These are phyloP conservation scores for Pseudotriccus pelzelni DNA, from an alignment of 2,797 vertebrate genomes.

Conservation along the genomic window DNA sequence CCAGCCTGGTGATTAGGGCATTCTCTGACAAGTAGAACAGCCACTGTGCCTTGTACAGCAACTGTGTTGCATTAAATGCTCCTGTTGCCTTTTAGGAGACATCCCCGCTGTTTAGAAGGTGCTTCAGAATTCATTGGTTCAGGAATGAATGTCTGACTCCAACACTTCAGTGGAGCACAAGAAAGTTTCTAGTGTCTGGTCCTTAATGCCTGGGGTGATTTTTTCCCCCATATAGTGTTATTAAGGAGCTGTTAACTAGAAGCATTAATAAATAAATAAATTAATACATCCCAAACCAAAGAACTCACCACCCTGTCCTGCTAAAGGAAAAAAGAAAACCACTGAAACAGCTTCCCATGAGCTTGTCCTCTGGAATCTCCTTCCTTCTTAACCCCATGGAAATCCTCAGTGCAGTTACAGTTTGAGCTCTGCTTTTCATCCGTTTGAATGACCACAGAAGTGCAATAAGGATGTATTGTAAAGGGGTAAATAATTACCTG, in stretches of 20 bases:
- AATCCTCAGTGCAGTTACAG: neutral
- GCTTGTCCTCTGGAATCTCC: neutral
- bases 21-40: neutral
- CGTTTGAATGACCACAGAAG: neutral
- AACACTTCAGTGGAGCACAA: neutral
- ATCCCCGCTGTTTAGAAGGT: neutral
- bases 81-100: neutral
- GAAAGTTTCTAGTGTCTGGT: neutral
- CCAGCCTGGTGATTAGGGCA: neutral
- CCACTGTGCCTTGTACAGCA: neutral
- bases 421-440: neutral
- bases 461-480: neutral
- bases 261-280: neutral
- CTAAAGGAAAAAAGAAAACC: neutral
- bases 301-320: fast-evolving
- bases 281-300: neutral
- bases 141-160: neutral
- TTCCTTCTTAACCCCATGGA: neutral
- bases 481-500: neutral
- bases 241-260: neutral
- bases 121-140: neutral
- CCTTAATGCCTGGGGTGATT: neutral
- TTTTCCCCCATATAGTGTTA: neutral
- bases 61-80: neutral
- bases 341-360: neutral